These are phyloP conservation scores for Tinea pellionella DNA, from an alignment of 2,888 invertebrate species.

Conservation along the genomic window DNA sequence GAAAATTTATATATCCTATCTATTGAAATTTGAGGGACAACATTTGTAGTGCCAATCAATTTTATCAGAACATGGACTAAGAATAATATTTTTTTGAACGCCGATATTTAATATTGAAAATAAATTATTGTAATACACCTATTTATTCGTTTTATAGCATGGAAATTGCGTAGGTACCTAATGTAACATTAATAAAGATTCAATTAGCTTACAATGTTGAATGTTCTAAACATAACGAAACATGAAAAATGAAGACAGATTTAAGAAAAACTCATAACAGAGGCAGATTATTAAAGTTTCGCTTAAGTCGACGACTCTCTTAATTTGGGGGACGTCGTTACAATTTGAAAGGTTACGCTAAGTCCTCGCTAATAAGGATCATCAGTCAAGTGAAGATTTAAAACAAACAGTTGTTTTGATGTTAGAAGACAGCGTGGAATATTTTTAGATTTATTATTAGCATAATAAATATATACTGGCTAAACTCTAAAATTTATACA, in stretches of 20 bases:
- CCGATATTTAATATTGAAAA: too few species aligned
- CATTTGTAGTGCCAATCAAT: background rate
- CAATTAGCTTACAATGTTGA: constrained; percentile 12
- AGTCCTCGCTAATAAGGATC: constrained; percentile 65
- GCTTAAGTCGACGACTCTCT: constrained; percentile 40
- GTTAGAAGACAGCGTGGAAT: constrained; percentile 22
- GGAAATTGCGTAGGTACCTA: too few species aligned
- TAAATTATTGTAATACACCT: too few species aligned
- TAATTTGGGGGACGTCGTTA: constrained; percentile 46
- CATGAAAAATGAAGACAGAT: constrained; percentile 5
- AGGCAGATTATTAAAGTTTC: constrained; percentile 56
- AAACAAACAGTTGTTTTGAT: constrained; percentile 58
- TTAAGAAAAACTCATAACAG: constrained; percentile 23
- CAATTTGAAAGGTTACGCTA: constrained; percentile 64
- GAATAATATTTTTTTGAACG: background rate
- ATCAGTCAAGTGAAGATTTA: constrained; percentile 57
- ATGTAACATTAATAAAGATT: background rate
- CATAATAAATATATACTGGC: too few species aligned
- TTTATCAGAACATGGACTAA: background rate
- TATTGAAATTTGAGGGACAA: constrained; percentile 10
- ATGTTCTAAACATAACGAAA: constrained; percentile 14
- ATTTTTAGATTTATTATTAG: constrained; percentile 17
- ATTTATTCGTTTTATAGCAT: too few species aligned
- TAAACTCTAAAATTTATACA: too few species aligned
- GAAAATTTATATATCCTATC: constrained; percentile 15